phyloP scores from a whole-genome alignment of 2,797 vertebrate species.

The Monodelphis domestica region DNA sequence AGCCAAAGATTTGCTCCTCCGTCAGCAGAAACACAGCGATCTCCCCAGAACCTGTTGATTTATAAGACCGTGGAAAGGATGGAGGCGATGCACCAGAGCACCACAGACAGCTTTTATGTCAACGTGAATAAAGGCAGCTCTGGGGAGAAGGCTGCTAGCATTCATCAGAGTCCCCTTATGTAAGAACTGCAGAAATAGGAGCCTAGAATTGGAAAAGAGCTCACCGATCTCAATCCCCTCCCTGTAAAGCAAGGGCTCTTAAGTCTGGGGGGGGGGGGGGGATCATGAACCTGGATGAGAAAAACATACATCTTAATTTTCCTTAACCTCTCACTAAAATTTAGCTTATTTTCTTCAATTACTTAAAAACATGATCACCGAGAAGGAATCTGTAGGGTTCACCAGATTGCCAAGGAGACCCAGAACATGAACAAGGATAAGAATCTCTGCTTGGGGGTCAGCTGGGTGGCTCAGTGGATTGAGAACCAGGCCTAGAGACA shows the following conservation, averaged over 20 bases:
- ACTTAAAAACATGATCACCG: neutral
- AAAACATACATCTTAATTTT: neutral
- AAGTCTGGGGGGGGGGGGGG: neutral
- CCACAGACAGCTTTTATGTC: neutral
- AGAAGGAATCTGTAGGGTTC: neutral
- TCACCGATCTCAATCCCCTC: slow-evolving; percentile 14
- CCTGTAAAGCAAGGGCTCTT: neutral
- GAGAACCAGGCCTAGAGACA: too few relatives aligned
- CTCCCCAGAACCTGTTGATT: slow-evolving; percentile 1
- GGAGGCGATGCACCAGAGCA: neutral
- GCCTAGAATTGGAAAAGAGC: neutral
- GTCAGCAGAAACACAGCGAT: neutral
- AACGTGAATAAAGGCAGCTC: neutral
- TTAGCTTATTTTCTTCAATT: neutral
- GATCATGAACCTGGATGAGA: neutral
- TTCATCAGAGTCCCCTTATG: slow-evolving; percentile 20
- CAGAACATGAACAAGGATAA: too few relatives aligned
- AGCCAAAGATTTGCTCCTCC: neutral
- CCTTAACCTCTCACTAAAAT: neutral
- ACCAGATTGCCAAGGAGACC: neutral
- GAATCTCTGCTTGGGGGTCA: too few relatives aligned
- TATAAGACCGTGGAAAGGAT: neutral
- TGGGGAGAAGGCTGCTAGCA: neutral
- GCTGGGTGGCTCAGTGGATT: too few relatives aligned
- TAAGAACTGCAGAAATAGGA: neutral